Evolutionary conservation across 1,140 invertebrate genomes (phyloP), one percentile per base, ranked within the genome.

Genomic region (Musca domestica): DNA sequence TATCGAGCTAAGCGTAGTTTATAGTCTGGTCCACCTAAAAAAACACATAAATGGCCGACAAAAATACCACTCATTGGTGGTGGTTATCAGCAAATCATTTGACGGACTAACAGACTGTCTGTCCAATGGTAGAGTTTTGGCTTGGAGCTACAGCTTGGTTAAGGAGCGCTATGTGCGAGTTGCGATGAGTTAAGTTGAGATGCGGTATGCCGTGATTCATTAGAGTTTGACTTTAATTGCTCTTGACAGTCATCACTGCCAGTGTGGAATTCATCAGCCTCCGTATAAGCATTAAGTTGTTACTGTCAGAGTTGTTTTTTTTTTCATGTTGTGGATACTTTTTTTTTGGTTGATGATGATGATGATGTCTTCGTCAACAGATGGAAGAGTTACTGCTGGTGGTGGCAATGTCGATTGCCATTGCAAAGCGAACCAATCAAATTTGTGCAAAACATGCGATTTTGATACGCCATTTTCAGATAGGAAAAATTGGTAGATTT

Each of bases 151-250:
- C 56, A 15, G 5, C 23, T n/a, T 20, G n/a, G 10, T 25, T 27
- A 34, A 34, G 22, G 5, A 19, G 5, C 25, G 23, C 15, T 64
- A 12, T 17, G 30, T 27, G 12, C 25, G 30, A 22, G 14, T 48
- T 3, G 30, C 5, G 51, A 27, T 27, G 34, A 5, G 34, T 41
- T 30, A 30, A 3, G 3, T 9, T 4, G 27, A 30, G 27, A 10
- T 10, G 4, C 41, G 3, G 17, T 3, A 41, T 12, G n/a, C 27
- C 19, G 27, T 34, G 56, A 61, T 41, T 61, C n/a, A 7, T 19
- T 78, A 71, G 70, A 78, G 77, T 79, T 79, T 76, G 77, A 76
- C 75, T 79, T 79, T 79, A 79, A 79, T 79, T 79, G 73, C 77
- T 79, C 74, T 77, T 79, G 77, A 79, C 77, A 79, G 77, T 79